Percentiles rank a stretch among this genome's conserved stretches.
Conservation (phyloP, 2,888 invertebrate species). For the Polyommatus icarus region DNA sequence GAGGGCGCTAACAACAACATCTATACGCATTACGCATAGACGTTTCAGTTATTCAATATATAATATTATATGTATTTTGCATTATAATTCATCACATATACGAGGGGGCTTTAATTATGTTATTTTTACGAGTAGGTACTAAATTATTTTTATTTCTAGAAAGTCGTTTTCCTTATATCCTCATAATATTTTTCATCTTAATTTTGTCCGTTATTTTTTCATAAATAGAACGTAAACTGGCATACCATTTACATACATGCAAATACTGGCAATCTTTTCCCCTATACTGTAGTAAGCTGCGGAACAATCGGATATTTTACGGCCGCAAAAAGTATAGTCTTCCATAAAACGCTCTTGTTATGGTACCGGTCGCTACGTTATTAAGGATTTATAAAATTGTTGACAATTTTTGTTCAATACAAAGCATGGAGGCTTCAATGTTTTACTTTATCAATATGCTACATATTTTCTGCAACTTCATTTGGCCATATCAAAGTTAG, state of each 20-base stretch:
- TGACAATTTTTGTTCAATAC: neutral
- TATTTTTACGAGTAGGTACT: neutral
- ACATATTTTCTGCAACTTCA: no score
- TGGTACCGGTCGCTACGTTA: neutral
- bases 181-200: neutral
- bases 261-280: neutral
- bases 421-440: neutral
- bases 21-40: neutral
- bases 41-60: neutral
- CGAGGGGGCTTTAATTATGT: no score
- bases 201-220: neutral
- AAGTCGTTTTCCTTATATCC: neutral
- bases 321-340: conserved; percentile 5
- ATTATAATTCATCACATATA: no score
- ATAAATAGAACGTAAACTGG: neutral
- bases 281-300: neutral
- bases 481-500: no score
- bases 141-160: neutral
- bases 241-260: conserved; percentile 9
- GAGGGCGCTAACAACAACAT: no score
- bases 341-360: conserved; percentile 14
- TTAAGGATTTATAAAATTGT: neutral
- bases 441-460: neutral
- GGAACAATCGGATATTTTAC: conserved; percentile 5
- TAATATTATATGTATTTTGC: no score